Conservation (phyloP, 2,113 vertebrate species). For the Tychaedon coryphoeus region DNA sequence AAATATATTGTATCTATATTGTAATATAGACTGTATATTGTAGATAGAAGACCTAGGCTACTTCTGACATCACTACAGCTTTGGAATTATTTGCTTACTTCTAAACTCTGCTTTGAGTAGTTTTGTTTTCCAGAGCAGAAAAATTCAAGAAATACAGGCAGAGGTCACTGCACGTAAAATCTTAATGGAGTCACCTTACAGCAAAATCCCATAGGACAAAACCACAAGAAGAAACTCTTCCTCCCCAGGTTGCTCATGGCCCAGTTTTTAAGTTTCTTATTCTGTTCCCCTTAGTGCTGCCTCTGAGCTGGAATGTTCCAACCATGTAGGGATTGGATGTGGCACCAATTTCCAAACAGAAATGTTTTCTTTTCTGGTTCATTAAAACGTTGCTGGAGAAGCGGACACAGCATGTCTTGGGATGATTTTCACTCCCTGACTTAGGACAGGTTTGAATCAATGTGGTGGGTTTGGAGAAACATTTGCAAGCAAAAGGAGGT, state of each 20-base stretch:
- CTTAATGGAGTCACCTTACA: not conserved
- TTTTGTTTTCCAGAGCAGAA: not conserved
- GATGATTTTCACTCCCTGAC: not conserved
- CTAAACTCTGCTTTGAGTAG: not conserved
- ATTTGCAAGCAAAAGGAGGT: not conserved
- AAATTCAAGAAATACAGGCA: not conserved
- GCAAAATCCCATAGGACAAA: not conserved
- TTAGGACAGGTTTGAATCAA: not conserved
- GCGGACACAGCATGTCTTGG: not conserved
- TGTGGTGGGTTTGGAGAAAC: not conserved
- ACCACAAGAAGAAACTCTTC: not conserved
- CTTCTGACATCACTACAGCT: not conserved
- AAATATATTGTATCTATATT: not conserved
- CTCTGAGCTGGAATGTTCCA: not conserved
- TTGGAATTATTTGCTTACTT: not conserved
- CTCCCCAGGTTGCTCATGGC: not conserved
- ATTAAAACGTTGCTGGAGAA: not conserved
- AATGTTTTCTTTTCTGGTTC: not conserved
- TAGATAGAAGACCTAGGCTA: not conserved
- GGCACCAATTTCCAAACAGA: not conserved
- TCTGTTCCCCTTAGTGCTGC: not conserved
- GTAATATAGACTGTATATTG: no score
- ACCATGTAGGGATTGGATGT: fast-evolving
- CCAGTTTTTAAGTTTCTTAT: not conserved
- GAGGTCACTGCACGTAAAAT: not conserved